Conservation (phyloP, 2,797 vertebrate species). For the Enteromius treurensis region DNA sequence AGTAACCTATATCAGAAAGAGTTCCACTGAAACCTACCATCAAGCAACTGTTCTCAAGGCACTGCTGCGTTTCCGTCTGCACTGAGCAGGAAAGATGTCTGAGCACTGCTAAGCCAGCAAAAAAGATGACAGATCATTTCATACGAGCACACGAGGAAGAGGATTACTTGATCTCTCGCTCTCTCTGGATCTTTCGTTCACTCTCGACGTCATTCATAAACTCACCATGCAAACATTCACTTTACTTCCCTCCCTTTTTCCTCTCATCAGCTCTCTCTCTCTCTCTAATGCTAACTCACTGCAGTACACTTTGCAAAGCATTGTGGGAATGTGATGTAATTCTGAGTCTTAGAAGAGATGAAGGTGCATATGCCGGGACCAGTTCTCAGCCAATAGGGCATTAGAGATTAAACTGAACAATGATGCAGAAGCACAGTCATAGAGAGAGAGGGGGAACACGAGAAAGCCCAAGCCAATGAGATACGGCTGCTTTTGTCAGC, state of each 20-base stretch:
- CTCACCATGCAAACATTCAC: slow-evolving; percentile 34
- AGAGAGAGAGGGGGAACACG: not conserved
- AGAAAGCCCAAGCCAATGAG: slow-evolving; percentile 25
- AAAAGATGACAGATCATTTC: slow-evolving; percentile 31
- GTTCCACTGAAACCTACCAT: slow-evolving; percentile 46
- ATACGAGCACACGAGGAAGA: slow-evolving; percentile 61
- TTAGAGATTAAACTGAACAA: slow-evolving; percentile 50
- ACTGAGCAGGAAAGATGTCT: slow-evolving; percentile 16
- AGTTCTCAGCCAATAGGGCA: slow-evolving; percentile 77
- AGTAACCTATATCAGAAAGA: not conserved
- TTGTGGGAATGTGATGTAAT: slow-evolving; percentile 74
- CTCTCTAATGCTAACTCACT: slow-evolving; percentile 80
- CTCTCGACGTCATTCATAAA: slow-evolving; percentile 54
- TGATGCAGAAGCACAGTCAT: not conserved
- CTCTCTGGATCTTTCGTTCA: slow-evolving; percentile 64
- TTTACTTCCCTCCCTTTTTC: not conserved
- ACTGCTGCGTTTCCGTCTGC: slow-evolving; percentile 38
- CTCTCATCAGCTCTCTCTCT: not conserved
- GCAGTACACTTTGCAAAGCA: slow-evolving; percentile 84
- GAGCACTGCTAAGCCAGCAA: slow-evolving; percentile 45
- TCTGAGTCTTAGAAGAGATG: slow-evolving; percentile 77
- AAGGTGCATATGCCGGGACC: slow-evolving; percentile 66
- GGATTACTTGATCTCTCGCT: slow-evolving; percentile 69
- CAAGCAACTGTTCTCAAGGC: slow-evolving; percentile 67
- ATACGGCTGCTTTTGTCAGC: slow-evolving; percentile 41